phyloP scores from a whole-genome alignment of 2,113 vertebrate species.

The Perca flavescens region DNA sequence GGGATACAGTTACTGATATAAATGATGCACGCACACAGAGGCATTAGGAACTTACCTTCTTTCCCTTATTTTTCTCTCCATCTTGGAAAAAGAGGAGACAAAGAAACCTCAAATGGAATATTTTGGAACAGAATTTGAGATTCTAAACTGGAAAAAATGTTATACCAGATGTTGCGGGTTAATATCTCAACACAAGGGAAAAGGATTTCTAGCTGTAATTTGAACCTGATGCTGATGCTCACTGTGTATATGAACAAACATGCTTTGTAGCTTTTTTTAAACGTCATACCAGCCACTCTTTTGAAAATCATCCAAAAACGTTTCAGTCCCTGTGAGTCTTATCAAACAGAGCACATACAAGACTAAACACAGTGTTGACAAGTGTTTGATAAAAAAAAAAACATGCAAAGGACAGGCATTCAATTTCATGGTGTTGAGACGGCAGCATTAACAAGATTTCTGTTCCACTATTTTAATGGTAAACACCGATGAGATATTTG shows the following conservation, averaged over 20 bases:
- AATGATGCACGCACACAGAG: conserved; percentile 10
- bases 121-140: conserved; percentile 35
- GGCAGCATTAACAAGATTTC: not conserved
- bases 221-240: not conserved
- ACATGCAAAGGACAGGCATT: not conserved
- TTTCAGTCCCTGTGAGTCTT: conserved; percentile 16
- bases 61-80: not conserved
- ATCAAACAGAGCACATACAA: conserved; percentile 28
- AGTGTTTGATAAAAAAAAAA: conserved; percentile 9
- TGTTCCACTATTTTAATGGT: not conserved
- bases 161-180: conserved; percentile 31
- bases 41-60: not conserved
- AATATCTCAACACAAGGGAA: conserved; percentile 4
- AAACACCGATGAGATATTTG: conserved; percentile 16
- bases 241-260: not conserved
- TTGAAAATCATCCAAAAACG: not conserved
- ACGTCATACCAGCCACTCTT: not conserved
- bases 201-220: not conserved
- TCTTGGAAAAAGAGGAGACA: not conserved
- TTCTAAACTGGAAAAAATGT: conserved; percentile 11
- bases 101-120: conserved; percentile 6
- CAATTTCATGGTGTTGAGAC: not conserved
- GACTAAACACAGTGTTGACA: not conserved
- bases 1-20: conserved; percentile 33
- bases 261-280: not conserved